These are phyloP conservation scores for Caenorhabditis drosophilae DNA, from an alignment of 2,888 invertebrate genomes.

Conservation along the genomic window DNA sequence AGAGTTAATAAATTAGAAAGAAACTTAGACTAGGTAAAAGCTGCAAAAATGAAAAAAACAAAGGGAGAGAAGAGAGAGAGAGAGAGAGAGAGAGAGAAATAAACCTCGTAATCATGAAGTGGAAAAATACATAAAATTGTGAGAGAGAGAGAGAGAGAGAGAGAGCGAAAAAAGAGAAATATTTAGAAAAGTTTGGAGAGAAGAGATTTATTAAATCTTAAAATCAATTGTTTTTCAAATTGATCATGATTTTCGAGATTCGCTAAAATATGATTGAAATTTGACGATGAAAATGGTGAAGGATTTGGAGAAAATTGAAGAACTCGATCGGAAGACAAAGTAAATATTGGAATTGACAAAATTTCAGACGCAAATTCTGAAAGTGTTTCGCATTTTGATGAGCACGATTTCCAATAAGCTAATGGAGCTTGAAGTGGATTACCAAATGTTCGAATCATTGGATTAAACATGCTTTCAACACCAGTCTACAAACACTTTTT, in stretches of 20 bases:
- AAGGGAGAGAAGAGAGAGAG: too few species aligned
- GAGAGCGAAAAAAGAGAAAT: background rate
- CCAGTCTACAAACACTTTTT: slow-evolving; percentile 22
- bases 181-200: slow-evolving; percentile 23
- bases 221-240: slow-evolving; percentile 42
- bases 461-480: slow-evolving; percentile 38
- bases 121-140: too few species aligned
- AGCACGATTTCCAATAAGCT: slow-evolving; percentile 42
- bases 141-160: too few species aligned
- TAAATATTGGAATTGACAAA: slow-evolving; percentile 54
- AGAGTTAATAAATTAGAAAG: too few species aligned
- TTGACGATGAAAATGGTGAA: slow-evolving; percentile 17
- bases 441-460: slow-evolving; percentile 34
- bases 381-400: slow-evolving; percentile 25
- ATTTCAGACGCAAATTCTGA: slow-evolving; percentile 59
- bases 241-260: slow-evolving; percentile 33
- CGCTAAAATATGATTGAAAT: slow-evolving; percentile 24
- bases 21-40: too few species aligned
- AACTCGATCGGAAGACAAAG: slow-evolving; percentile 43
- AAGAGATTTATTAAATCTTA: slow-evolving; percentile 43
- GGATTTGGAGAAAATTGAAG: slow-evolving; percentile 18
- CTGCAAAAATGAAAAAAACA: too few species aligned
- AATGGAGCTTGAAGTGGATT: slow-evolving; percentile 50
- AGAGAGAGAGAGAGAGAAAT: too few species aligned
- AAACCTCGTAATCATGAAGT: too few species aligned